A percentile compares a stretch with the other conserved stretches of the same genome.
Conservation (phyloP, 2,113 vertebrate genomes). For the Zeus faber region DNA sequence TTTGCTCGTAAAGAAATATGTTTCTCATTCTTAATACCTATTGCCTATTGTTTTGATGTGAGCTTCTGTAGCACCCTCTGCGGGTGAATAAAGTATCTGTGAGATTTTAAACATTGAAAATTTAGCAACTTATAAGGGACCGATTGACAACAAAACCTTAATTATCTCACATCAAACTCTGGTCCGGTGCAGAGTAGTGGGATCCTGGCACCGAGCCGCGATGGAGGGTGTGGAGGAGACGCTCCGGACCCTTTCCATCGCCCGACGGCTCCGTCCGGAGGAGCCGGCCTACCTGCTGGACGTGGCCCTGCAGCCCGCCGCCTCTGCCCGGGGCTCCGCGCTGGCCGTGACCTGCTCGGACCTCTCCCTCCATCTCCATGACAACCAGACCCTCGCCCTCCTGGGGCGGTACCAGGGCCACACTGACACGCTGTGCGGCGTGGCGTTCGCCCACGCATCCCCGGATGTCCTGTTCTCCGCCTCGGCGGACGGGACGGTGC, state of each 20-base stretch:
- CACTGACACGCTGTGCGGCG: conserved; percentile 67
- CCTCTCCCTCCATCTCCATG: conserved; percentile 74
- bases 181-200: neutral
- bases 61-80: too few relatives aligned
- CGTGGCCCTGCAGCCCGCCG: conserved; percentile 46
- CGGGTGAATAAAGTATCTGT: too few relatives aligned
- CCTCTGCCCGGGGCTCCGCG: conserved; percentile 40
- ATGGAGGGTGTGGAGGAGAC: conserved; percentile 81
- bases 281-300: conserved; percentile 70
- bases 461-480: conserved; percentile 77
- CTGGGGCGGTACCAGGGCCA: conserved; percentile 68
- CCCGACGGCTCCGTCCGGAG: conserved; percentile 59
- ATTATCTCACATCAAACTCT: too few relatives aligned
- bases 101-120: too few relatives aligned
- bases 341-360: conserved; percentile 83
- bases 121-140: too few relatives aligned
- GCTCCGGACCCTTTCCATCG: conserved; percentile 76
- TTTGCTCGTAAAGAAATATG: too few relatives aligned
- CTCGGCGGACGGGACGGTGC: conserved; percentile 78
- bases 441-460: conserved; percentile 70
- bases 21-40: too few relatives aligned
- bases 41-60: too few relatives aligned
- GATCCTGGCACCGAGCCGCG: neutral
- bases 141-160: too few relatives aligned
- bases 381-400: conserved; percentile 72